Evolutionary conservation across 2,888 invertebrate species (phyloP).

Genomic region (Hypomecis punctinalis): DNA sequence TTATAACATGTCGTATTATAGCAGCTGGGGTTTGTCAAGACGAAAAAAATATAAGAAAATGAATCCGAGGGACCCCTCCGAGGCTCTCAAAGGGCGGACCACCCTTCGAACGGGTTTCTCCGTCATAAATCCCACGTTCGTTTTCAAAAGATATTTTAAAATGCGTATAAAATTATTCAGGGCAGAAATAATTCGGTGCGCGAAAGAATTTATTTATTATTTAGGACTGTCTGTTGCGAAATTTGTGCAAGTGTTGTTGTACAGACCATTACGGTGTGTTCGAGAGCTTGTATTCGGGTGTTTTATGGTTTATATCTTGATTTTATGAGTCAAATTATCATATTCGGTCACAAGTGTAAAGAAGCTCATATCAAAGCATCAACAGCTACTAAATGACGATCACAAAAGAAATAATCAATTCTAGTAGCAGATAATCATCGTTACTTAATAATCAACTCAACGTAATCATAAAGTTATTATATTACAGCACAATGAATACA

Average conservation of each 20-base stretch:
- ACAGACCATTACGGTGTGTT: conserved; percentile 39
- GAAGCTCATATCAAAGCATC: not conserved
- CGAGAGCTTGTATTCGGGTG: conserved; percentile 34
- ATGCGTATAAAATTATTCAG: conserved; percentile 84
- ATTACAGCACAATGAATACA: conserved; percentile 43
- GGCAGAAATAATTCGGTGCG: conserved; percentile 79
- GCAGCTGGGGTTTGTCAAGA: conserved; percentile 83
- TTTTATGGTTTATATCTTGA: conserved; percentile 35
- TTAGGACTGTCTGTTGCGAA: conserved; percentile 60
- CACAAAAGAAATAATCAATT: not conserved
- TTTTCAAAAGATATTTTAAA: conserved; percentile 82
- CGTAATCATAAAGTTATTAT: conserved; percentile 22
- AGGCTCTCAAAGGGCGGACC: conserved; percentile 64
- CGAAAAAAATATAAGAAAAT: conserved; percentile 80
- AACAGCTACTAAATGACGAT: not conserved
- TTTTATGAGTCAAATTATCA: conserved; percentile 11
- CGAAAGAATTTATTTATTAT: conserved; percentile 71
- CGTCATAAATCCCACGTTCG: conserved; percentile 82
- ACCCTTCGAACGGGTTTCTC: conserved; percentile 82
- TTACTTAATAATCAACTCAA: conserved; percentile 9
- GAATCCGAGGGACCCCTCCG: conserved; percentile 66
- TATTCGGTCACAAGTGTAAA: not conserved
- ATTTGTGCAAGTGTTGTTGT: conserved; percentile 69
- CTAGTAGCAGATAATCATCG: conserved; percentile 4
- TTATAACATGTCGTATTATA: conserved; percentile 80